These are phyloP conservation scores for Lutraria lutraria DNA, from an alignment of 2,888 invertebrate species.

Conservation along the genomic window DNA sequence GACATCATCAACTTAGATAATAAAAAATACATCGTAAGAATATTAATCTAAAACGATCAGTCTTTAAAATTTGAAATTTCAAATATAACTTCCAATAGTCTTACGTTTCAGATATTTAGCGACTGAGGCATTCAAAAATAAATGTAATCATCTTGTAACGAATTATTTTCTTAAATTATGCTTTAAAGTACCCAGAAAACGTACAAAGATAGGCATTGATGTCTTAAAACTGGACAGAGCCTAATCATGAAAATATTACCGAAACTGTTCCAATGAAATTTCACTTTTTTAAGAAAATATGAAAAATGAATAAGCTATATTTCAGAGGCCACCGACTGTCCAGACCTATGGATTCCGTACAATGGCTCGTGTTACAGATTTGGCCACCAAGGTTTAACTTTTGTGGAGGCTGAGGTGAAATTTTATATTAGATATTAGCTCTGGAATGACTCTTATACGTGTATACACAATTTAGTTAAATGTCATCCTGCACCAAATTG, in stretches of 20 bases:
- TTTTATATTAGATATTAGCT: not conserved
- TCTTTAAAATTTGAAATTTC: no score
- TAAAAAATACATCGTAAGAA: no score
- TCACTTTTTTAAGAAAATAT: not conserved
- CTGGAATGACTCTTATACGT: not conserved
- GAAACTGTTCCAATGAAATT: not conserved
- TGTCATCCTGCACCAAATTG: no score
- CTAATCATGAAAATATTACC: not conserved
- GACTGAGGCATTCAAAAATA: no score
- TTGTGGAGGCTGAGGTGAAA: not conserved
- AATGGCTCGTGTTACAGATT: not conserved
- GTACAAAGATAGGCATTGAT: not conserved
- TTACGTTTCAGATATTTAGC: no score
- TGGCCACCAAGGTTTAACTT: not conserved
- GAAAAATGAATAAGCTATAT: not conserved
- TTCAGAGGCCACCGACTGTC: constrained; percentile 3
- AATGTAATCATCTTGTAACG: no score
- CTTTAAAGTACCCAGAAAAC: not conserved
- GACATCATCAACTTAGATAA: no score
- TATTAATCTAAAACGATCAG: no score
- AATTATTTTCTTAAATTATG: not conserved
- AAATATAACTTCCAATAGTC: no score
- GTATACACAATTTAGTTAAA: no score
- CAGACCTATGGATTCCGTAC: not conserved
- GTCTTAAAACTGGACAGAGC: not conserved